Conservation (phyloP, 2,888 invertebrate genomes). For the Pteria penguin region DNA sequence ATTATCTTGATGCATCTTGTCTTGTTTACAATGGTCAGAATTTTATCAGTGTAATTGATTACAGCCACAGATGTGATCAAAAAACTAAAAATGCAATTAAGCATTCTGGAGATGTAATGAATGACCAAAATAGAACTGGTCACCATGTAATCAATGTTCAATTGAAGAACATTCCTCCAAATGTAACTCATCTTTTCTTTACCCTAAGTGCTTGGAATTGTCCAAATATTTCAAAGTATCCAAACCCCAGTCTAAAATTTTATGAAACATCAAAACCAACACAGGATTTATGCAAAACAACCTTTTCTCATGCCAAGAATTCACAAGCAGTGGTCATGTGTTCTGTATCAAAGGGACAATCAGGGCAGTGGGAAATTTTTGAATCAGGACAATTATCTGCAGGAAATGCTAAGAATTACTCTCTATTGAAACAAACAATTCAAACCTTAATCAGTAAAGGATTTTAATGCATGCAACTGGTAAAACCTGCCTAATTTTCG, state of each 20-base stretch:
- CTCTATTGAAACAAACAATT: conserved; percentile 47
- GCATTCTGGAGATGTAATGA: conserved; percentile 64
- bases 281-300: conserved; percentile 61
- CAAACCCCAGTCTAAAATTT: conserved; percentile 63
- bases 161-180: conserved; percentile 52
- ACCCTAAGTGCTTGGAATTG: conserved; percentile 63
- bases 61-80: background rate
- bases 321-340: conserved; percentile 67
- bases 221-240: conserved; percentile 60
- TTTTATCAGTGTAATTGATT: conserved; percentile 41
- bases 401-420: conserved; percentile 62
- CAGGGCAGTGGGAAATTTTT: conserved; percentile 58
- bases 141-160: conserved; percentile 63
- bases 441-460: conserved; percentile 50
- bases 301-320: conserved; percentile 57
- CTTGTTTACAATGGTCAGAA: conserved; percentile 44
- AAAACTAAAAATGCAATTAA: conserved; percentile 20
- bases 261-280: conserved; percentile 52
- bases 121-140: conserved; percentile 43
- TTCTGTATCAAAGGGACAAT: conserved; percentile 47
- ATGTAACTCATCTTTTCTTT: conserved; percentile 61
- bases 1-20: conserved; percentile 64
- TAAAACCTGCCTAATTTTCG: too few relatives aligned
- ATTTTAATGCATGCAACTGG: too few relatives aligned
- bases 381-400: conserved; percentile 61